Conservation (phyloP, 2,888 invertebrate species). For the Deilephila porcellus region DNA sequence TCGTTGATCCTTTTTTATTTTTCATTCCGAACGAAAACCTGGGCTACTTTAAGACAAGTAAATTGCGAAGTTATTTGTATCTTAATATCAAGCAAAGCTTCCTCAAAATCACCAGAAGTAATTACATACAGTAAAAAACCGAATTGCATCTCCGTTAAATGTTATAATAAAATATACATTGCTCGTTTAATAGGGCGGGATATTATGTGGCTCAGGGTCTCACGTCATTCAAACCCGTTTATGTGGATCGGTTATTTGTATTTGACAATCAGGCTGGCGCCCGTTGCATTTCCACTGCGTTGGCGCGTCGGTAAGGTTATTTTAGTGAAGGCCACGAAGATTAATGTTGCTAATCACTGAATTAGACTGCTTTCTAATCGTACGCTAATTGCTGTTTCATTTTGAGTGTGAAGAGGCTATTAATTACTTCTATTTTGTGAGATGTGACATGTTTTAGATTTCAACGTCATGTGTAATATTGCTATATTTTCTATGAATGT, state of each 20-base stretch:
- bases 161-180: conserved; percentile 1
- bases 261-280: conserved; percentile 26
- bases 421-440: too few relatives aligned
- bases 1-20: too few relatives aligned
- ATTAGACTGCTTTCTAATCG: conserved; percentile 23
- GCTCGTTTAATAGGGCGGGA: conserved; percentile 13
- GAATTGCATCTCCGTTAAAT: background rate
- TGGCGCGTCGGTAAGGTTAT: conserved; percentile 20
- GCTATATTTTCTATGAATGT: too few relatives aligned
- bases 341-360: conserved; percentile 13
- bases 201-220: conserved; percentile 17
- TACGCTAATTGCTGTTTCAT: background rate
- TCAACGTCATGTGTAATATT: too few relatives aligned
- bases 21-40: too few relatives aligned
- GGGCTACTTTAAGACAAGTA: too few relatives aligned
- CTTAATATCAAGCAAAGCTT: background rate
- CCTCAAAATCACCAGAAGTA: background rate
- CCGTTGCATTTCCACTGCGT: conserved; percentile 11
- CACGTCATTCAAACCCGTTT: conserved; percentile 24
- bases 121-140: background rate
- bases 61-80: too few relatives aligned
- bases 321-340: conserved; percentile 25
- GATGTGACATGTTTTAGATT: too few relatives aligned
- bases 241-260: conserved; percentile 24
- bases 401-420: background rate